These are phyloP conservation scores for Cichladusa arquata DNA, from an alignment of 2,113 vertebrate species.

Conservation along the genomic window DNA sequence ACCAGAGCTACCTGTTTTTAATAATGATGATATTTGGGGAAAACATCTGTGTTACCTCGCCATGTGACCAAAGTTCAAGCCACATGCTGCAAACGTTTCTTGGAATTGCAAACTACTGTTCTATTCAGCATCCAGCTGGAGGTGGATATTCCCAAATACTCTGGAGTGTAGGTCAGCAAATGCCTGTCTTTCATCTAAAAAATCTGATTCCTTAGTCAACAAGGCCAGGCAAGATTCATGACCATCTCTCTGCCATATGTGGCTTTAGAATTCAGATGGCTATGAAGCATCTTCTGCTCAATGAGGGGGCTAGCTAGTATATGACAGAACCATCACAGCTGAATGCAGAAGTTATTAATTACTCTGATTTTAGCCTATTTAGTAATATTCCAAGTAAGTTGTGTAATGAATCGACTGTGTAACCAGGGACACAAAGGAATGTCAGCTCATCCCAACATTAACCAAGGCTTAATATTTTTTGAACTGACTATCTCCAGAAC, in stretches of 20 bases:
- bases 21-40: constrained; percentile 5
- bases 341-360: neutral
- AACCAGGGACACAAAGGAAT: neutral
- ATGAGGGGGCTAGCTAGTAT: neutral
- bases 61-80: constrained; percentile 1
- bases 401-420: neutral
- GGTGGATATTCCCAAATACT: neutral
- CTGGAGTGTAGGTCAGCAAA: neutral
- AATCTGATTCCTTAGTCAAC: constrained; percentile 13
- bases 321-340: neutral
- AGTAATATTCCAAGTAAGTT: neutral
- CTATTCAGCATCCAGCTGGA: constrained; percentile 26
- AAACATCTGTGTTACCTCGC: constrained; percentile 12
- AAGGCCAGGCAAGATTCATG: neutral
- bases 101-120: constrained; percentile 37
- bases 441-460: neutral
- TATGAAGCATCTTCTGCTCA: neutral
- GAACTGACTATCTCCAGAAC: neutral
- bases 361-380: neutral
- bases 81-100: constrained; percentile 17
- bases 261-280: neutral
- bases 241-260: neutral
- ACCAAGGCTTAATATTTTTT: neutral
- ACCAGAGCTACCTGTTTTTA: constrained; percentile 43
- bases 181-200: constrained; percentile 31